These are phyloP conservation scores for Huso huso DNA, from an alignment of 2,797 vertebrate species.

Conservation along the genomic window DNA sequence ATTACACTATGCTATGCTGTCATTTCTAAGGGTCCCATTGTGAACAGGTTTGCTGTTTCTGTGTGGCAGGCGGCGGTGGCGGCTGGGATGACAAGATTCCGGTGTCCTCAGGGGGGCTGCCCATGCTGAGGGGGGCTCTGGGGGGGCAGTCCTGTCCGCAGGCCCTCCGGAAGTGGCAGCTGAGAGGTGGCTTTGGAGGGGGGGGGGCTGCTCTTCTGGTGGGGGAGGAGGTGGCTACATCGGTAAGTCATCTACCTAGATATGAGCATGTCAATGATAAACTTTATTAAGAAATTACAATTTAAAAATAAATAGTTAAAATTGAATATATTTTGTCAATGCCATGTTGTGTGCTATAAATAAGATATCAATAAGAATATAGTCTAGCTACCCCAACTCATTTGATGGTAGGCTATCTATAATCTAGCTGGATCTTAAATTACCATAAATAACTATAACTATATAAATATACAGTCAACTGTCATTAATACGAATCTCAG, in stretches of 20 bases:
- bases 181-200: slow-evolving; percentile 87
- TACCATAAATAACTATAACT: too few species aligned
- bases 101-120: slow-evolving; percentile 80
- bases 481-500: too few species aligned
- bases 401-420: too few species aligned
- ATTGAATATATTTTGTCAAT: too few species aligned
- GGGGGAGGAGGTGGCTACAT: slow-evolving; percentile 96
- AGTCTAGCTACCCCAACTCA: too few species aligned
- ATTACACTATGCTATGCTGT: background rate
- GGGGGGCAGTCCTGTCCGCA: slow-evolving; percentile 89
- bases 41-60: slow-evolving; percentile 36
- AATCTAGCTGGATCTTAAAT: too few species aligned
- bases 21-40: background rate
- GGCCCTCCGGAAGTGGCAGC: slow-evolving; percentile 85
- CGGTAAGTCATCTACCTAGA: slow-evolving; percentile 58
- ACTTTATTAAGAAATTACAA: too few species aligned
- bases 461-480: too few species aligned
- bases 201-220: slow-evolving; percentile 88
- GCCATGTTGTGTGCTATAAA: too few species aligned
- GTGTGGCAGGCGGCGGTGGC: slow-evolving; percentile 83
- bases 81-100: slow-evolving; percentile 85
- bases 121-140: slow-evolving; percentile 81
- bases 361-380: too few species aligned
- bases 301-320: too few species aligned
- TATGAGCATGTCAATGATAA: too few species aligned